phyloP scores from a whole-genome alignment of 2,797 vertebrate genomes.

The Discoglossus pictus region DNA sequence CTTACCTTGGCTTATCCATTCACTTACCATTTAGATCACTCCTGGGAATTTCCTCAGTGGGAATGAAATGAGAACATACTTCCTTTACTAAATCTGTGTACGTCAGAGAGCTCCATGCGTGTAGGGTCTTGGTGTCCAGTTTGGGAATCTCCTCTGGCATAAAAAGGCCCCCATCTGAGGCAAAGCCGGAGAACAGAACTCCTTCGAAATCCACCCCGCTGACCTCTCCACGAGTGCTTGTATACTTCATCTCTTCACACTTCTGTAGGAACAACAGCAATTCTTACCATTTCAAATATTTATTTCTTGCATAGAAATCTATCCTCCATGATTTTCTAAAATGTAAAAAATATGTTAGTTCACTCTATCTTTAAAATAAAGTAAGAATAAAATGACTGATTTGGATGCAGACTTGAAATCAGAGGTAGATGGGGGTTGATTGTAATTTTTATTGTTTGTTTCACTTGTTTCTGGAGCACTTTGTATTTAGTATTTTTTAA shows the following conservation, averaged over 20 bases:
- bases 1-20: no score
- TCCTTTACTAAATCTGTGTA: slow-evolving; percentile 82
- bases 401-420: no score
- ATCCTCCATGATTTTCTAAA: no score
- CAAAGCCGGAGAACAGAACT: slow-evolving; percentile 86
- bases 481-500: no score
- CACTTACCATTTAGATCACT: slow-evolving; percentile 74
- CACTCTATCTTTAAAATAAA: no score
- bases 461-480: no score
- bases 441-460: no score
- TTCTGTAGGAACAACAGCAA: slow-evolving; percentile 31
- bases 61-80: slow-evolving; percentile 80
- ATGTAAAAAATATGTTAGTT: no score
- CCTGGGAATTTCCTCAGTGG: slow-evolving; percentile 70
- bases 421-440: no score
- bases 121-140: slow-evolving; percentile 68
- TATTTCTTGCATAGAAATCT: no score
- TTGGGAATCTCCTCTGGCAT: slow-evolving; percentile 80
- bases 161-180: slow-evolving; percentile 87
- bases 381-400: no score
- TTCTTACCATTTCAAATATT: no score
- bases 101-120: slow-evolving; percentile 72
- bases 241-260: slow-evolving; percentile 74
- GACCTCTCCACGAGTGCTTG: slow-evolving; percentile 81
- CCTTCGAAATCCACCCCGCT: slow-evolving; percentile 71